phyloP scores from a whole-genome alignment of 2,797 vertebrate genomes.

The Ctenochaetus hawaiiensis region DNA sequence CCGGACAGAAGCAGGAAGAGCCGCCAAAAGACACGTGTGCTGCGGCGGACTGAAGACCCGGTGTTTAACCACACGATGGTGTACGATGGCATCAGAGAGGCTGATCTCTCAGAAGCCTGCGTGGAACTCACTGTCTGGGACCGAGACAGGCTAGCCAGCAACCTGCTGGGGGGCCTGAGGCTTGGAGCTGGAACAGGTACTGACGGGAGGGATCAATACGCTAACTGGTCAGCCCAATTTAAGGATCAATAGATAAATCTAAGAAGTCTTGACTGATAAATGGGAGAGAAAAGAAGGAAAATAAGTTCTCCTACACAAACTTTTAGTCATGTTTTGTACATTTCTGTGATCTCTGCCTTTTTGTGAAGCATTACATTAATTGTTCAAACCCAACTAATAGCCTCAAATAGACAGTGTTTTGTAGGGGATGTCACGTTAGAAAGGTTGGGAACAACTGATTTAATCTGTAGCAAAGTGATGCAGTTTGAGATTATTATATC shows the following conservation, averaged over 20 bases:
- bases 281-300: background rate
- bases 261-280: no score
- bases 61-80: constrained; percentile 99
- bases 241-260: no score
- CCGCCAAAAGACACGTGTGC: constrained; percentile 94
- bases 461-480: background rate
- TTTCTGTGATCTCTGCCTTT: no score
- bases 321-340: background rate
- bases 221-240: background rate
- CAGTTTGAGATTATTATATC: background rate
- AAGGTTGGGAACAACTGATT: background rate
- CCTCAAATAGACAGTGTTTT: no score
- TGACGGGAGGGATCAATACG: background rate
- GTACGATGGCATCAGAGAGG: constrained; percentile 93
- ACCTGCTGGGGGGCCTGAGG: constrained; percentile 93
- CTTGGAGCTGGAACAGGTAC: constrained; percentile 93
- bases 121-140: constrained; percentile 97
- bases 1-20: constrained; percentile 97
- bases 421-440: no score
- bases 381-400: no score
- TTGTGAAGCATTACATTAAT: no score
- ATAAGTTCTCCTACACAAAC: background rate
- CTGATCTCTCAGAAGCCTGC: constrained; percentile 93
- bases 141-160: constrained; percentile 92
- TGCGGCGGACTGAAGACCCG: constrained; percentile 89